These are phyloP conservation scores for Caenorhabditis elegans DNA, from an alignment of 1,140 invertebrate genomes.

Conservation along the genomic window DNA sequence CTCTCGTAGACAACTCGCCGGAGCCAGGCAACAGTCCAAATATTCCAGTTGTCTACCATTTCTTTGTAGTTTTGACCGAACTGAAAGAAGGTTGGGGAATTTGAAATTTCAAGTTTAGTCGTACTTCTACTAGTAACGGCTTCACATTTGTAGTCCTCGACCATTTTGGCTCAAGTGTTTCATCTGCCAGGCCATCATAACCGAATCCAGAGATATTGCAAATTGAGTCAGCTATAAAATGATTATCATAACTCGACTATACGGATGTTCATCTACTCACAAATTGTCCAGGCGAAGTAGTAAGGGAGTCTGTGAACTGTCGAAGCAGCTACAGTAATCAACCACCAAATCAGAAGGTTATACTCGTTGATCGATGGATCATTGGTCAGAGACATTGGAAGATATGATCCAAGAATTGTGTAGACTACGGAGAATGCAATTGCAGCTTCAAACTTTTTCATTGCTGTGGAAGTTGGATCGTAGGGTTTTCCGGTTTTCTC, in stretches of 20 bases:
- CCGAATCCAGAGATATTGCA: constrained; percentile 9
- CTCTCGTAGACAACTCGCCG: constrained; percentile 3
- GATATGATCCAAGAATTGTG: not conserved
- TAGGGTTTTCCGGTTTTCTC: constrained; percentile 5
- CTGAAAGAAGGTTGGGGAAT: not conserved
- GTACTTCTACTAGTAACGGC: not conserved
- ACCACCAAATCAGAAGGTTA: not conserved
- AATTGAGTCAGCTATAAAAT: not conserved
- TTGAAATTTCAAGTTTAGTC: no score
- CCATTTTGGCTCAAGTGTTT: not conserved
- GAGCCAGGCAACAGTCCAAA: not conserved
- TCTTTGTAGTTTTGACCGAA: constrained; percentile 19
- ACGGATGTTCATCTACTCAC: not conserved
- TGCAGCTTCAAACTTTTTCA: not conserved
- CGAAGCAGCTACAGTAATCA: not conserved
- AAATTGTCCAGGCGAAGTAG: constrained; percentile 11
- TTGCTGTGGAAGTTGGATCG: not conserved
- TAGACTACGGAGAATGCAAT: not conserved
- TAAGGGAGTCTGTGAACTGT: constrained; percentile 8
- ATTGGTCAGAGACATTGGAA: not conserved
- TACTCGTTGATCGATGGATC: constrained; percentile 2
- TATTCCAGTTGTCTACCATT: constrained; percentile 21
- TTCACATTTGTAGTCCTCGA: not conserved
- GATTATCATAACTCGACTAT: not conserved
- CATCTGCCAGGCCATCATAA: not conserved